Base-by-base conservation (phyloP, 2,797 vertebrate species). In the Luscinia luscinia region DNA sequence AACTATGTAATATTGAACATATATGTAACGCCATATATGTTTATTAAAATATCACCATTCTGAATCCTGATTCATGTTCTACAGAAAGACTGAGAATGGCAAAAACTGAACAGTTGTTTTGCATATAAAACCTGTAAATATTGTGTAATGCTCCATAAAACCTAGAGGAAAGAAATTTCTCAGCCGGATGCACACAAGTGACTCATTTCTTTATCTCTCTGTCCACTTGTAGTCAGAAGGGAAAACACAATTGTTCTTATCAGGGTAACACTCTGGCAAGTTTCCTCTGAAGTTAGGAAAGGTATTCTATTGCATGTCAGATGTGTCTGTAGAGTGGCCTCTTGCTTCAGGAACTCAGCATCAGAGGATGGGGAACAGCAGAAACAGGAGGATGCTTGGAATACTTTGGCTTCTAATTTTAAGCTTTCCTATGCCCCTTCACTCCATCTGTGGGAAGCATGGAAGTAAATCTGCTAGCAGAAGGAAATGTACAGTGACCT, bases 181-280 rank as follows among this genome's bases (percentile, higher is more conserved):
- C 1, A 0, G 32, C 67, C 9, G 7, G 92, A 90, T 79, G 38
- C 63, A 82, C 24, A 3, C 23, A 67, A 59, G 41, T 74, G 80
- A 84, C 32, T 95, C 59, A 68, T 41, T 63, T 86, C 76, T 84
- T 86, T 95, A 87, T 95, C 82, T 81, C 40, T 43, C 55, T 74
- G 63, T 43, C 63, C 89, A 64, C 51, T 3, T 67, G 68, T 55
- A 67, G 77, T 38, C 77, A 49, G 14, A 74, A 80, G 32, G 41
- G n/a, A 52, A 90, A 92, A 92, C 40, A 23, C 38, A 80, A 54
- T 90, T 90, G 66, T 79, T 95, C 73, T 90, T 88, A 90, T 76
- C 82, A 57, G 48, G 19, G 15, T 36, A 55, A 43, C 9, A 30
- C 46, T 91, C 77, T 63, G 34, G 19, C 12, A 66, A 70, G 55